phyloP scores from a whole-genome alignment of 2,797 vertebrate species.

The Craterocephalus amniculus region DNA sequence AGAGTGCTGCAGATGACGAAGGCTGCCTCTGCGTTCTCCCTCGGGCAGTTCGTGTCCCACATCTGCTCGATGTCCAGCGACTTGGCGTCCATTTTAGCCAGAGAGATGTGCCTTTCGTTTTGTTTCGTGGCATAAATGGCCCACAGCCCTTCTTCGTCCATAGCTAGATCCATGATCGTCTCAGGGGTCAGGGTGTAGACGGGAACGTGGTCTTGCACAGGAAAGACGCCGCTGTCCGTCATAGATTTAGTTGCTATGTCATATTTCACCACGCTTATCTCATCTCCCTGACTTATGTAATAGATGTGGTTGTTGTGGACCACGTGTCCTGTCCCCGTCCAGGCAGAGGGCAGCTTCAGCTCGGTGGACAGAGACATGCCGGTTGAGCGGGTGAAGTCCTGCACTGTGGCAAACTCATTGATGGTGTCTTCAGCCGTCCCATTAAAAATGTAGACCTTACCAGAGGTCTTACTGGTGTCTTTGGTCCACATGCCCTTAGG shows the following conservation, averaged over 20 bases:
- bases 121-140: conserved; percentile 91
- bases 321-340: conserved; percentile 92
- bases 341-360: conserved; percentile 89
- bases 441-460: conserved; percentile 93
- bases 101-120: conserved; percentile 88
- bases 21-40: conserved; percentile 93
- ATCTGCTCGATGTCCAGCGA: conserved; percentile 92
- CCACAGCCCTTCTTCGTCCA: conserved; percentile 96
- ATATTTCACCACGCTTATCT: conserved; percentile 90
- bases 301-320: conserved; percentile 88
- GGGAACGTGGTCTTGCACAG: conserved; percentile 84
- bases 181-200: conserved; percentile 86
- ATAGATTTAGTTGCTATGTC: conserved; percentile 86
- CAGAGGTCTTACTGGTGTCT: conserved; percentile 80
- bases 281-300: conserved; percentile 86
- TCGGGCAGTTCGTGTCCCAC: conserved; percentile 95
- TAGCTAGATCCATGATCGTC: conserved; percentile 91
- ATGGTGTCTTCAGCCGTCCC: conserved; percentile 88
- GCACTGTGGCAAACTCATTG: conserved; percentile 86
- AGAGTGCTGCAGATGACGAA: conserved; percentile 95
- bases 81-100: conserved; percentile 91
- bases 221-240: conserved; percentile 91
- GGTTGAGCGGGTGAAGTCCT: conserved; percentile 89
- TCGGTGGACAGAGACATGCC: conserved; percentile 84
- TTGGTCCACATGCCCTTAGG: conserved; percentile 92